A percentile compares a stretch with the other conserved stretches of the same genome.
Conservation (phyloP, 2,888 invertebrate genomes). For the Galerucella calmariensis region DNA sequence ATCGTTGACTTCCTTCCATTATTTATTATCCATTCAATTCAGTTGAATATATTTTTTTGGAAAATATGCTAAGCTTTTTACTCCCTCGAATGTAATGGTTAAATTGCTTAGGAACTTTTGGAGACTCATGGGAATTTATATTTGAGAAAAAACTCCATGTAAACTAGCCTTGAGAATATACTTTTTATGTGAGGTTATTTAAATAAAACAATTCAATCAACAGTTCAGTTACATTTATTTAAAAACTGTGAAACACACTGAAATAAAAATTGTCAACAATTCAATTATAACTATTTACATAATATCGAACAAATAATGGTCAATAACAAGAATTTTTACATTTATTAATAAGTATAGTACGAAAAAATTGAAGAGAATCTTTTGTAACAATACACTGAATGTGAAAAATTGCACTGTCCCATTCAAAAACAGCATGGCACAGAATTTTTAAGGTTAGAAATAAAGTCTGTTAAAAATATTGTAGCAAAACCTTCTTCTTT, state of each 20-base stretch:
- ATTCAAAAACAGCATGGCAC: background rate
- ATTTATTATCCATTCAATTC: too few relatives aligned
- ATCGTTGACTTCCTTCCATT: too few relatives aligned
- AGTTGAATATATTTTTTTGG: too few relatives aligned
- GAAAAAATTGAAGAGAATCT: constrained; percentile 1
- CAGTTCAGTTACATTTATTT: constrained; percentile 38
- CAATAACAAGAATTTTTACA: constrained; percentile 28
- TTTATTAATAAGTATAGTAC: constrained; percentile 8
- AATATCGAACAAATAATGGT: constrained; percentile 29
- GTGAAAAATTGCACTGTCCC: constrained; percentile 31
- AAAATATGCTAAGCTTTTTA: too few relatives aligned
- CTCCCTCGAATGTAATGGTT: too few relatives aligned
- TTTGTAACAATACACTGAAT: constrained; percentile 21
- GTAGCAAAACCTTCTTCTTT: background rate
- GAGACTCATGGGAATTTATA: too few relatives aligned
- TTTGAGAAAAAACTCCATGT: too few relatives aligned
- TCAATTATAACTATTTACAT: constrained; percentile 24
- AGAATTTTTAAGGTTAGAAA: background rate
- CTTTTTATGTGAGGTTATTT: background rate
- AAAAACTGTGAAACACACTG: constrained; percentile 31
- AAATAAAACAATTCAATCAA: constrained; percentile 12
- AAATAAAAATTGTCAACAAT: constrained; percentile 30
- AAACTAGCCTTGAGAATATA: too few relatives aligned
- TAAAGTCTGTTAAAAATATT: background rate
- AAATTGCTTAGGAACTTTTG: too few relatives aligned